A percentile compares a stretch with the other conserved stretches of the same genome.
Evolutionary conservation across 2,113 vertebrate genomes (phyloP).

Genomic region (Xerus inauris): DNA sequence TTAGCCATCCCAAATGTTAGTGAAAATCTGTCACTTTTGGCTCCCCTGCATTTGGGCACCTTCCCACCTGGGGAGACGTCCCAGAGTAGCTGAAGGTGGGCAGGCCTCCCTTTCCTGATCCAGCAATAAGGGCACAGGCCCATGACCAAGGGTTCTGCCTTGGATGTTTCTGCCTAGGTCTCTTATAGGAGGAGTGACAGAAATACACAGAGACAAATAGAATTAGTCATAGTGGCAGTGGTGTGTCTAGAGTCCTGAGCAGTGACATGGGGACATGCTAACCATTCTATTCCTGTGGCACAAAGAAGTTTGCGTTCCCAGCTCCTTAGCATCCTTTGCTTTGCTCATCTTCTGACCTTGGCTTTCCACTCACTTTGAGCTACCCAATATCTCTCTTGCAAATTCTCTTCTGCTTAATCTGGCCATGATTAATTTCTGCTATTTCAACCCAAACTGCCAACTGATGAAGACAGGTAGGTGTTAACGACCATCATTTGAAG

Average conservation of each 20-base stretch:
- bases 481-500: not conserved
- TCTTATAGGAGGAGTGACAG: not conserved
- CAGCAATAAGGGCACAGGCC: not conserved
- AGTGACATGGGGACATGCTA: not conserved
- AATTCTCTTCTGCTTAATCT: not conserved
- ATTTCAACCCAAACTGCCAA: not conserved
- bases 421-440: conserved; percentile 11
- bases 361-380: not conserved
- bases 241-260: not conserved
- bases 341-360: not conserved
- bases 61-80: not conserved
- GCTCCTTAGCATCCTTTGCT: not conserved
- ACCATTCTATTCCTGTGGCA: too few relatives aligned
- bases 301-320: not conserved
- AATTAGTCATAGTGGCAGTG: not conserved
- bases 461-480: not conserved
- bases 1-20: conserved; percentile 70
- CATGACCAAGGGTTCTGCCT: not conserved
- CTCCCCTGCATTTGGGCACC: conserved; percentile 31
- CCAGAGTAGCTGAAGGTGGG: not conserved
- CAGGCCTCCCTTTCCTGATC: not conserved
- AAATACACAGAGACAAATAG: not conserved
- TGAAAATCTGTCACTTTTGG: conserved; percentile 64
- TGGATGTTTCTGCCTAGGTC: not conserved
- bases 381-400: not conserved